Percentiles rank a stretch among this genome's conserved stretches.
phyloP scores from a whole-genome alignment of 2,888 invertebrate species.

The Cosmorhoe ocellata region DNA sequence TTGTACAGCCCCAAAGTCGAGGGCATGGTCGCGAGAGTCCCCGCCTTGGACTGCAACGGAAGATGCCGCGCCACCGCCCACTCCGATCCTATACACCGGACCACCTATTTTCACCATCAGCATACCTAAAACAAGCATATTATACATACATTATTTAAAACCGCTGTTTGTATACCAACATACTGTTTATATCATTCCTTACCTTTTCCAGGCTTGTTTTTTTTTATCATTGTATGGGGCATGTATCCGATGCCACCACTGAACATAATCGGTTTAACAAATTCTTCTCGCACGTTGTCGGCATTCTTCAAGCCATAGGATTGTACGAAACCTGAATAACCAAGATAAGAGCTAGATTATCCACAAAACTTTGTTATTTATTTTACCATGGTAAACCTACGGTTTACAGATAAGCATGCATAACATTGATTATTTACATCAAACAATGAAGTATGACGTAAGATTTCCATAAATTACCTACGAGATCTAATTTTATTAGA shows the following conservation, averaged over 20 bases:
- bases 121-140: slow-evolving; percentile 84
- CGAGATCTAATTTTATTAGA: too few species aligned
- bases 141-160: not conserved
- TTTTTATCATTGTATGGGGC: slow-evolving; percentile 90
- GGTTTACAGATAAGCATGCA: not conserved
- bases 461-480: too few species aligned
- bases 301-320: slow-evolving; percentile 91
- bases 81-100: slow-evolving; percentile 98
- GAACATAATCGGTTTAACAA: slow-evolving; percentile 99
- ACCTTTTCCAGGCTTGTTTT: slow-evolving; percentile 89
- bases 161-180: too few species aligned
- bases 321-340: slow-evolving; percentile 90
- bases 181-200: too few species aligned
- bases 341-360: not conserved
- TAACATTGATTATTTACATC: not conserved
- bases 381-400: not conserved
- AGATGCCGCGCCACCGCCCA: slow-evolving; percentile 99
- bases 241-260: slow-evolving; percentile 97
- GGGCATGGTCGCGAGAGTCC: slow-evolving; percentile 85
- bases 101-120: slow-evolving; percentile 97
- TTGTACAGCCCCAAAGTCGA: slow-evolving; percentile 99
- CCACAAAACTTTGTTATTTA: too few species aligned
- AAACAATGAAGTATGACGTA: not conserved
- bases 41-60: slow-evolving; percentile 96
- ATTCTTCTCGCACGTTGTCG: slow-evolving; percentile 90